Conservation (phyloP, 2,113 vertebrate species). For the Gadus chalcogrammus region DNA sequence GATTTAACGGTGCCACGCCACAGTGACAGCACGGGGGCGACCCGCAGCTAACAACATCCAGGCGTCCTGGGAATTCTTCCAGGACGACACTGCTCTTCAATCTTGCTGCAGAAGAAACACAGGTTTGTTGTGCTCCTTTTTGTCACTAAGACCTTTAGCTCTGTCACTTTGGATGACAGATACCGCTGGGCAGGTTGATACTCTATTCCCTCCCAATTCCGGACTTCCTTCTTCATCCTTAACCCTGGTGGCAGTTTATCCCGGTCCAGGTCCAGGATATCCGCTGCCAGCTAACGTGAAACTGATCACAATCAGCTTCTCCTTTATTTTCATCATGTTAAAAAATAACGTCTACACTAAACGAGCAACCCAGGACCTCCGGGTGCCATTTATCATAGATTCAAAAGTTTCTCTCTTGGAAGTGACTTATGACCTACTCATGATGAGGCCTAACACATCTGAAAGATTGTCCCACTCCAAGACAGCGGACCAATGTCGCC, state of each 20-base stretch:
- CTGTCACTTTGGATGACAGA: slow-evolving; percentile 38
- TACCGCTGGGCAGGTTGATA: slow-evolving; percentile 17
- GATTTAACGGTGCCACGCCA: slow-evolving; percentile 11
- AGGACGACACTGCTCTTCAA: slow-evolving; percentile 26
- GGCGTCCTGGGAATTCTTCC: slow-evolving; percentile 23
- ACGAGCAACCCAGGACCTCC: slow-evolving; percentile 3
- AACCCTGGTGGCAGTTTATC: slow-evolving; percentile 39
- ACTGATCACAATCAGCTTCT: slow-evolving; percentile 42
- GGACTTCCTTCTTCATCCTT: slow-evolving; percentile 32
- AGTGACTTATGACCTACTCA: slow-evolving; percentile 29
- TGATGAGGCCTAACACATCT: slow-evolving; percentile 19
- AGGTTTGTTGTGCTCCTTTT: slow-evolving; percentile 34
- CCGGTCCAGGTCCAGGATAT: slow-evolving; percentile 39
- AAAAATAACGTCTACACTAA: slow-evolving; percentile 25
- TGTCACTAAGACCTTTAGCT: slow-evolving; percentile 23
- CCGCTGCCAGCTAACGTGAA: slow-evolving; percentile 34
- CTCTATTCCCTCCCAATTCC: slow-evolving; percentile 24
- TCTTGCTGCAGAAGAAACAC: slow-evolving; percentile 47
- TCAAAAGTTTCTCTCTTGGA: slow-evolving; percentile 30
- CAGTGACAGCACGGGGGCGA: slow-evolving; percentile 2
- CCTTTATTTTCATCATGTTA: slow-evolving; percentile 48
- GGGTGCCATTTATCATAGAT: slow-evolving; percentile 45
- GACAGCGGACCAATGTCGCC: slow-evolving; percentile 14
- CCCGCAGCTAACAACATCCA: slow-evolving; percentile 13
- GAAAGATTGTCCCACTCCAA: slow-evolving; percentile 16